Conservation (phyloP, 2,113 vertebrate species). For the Anas platyrhynchos region DNA sequence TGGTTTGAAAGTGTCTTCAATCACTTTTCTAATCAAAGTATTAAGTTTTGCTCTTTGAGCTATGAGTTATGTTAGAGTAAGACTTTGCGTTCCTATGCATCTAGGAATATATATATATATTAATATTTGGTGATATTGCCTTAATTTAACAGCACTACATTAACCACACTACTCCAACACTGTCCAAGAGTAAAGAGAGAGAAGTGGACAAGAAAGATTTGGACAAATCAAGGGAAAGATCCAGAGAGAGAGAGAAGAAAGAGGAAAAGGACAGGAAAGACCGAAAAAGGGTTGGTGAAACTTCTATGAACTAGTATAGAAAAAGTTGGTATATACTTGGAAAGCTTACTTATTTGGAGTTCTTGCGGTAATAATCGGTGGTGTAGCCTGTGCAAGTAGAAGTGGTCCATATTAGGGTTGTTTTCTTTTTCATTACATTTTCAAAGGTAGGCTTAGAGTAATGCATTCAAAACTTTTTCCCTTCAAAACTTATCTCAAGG, state of each 20-base stretch:
- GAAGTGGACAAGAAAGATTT: conserved; percentile 92
- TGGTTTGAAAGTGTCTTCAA: not conserved
- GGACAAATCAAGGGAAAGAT: conserved; percentile 90
- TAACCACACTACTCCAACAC: conserved; percentile 87
- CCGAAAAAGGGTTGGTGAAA: conserved; percentile 87
- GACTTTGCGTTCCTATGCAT: conserved; percentile 35
- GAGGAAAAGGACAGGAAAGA: conserved; percentile 92
- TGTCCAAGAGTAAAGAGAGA: conserved; percentile 91
- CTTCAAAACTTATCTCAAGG: not conserved
- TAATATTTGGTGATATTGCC: conserved; percentile 81
- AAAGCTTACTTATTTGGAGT: not conserved
- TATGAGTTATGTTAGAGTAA: conserved; percentile 4
- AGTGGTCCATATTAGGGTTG: not conserved
- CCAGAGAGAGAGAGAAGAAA: conserved; percentile 92
- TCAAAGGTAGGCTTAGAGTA: not conserved
- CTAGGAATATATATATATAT: conserved; percentile 30
- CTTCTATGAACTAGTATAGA: conserved; percentile 66
- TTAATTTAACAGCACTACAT: conserved; percentile 90
- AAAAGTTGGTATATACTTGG: not conserved
- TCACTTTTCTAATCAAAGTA: not conserved
- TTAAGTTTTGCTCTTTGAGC: not conserved
- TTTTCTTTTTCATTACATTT: not conserved
- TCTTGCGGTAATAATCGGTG: not conserved
- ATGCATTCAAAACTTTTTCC: not conserved
- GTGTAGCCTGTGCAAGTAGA: not conserved